Base-by-base conservation (phyloP, 2,888 invertebrate species). In the Oscheius myriophilus region DNA sequence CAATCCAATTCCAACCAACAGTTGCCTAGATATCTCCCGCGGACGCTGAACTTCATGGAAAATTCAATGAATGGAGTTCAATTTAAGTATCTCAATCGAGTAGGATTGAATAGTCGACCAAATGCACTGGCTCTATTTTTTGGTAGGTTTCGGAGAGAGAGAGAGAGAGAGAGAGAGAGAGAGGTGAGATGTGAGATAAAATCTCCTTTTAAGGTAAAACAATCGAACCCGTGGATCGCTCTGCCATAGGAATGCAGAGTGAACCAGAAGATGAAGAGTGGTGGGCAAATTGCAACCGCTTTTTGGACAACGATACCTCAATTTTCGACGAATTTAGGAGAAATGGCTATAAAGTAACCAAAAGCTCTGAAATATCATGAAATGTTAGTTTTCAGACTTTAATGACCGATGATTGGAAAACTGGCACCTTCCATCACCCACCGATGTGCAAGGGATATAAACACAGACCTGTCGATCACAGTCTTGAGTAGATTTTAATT, bases 321-420 rank as follows among this genome's bases (percentile, higher is more conserved):
- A 46, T 46, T 12, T 46, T 46, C 12, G 46, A 46, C 14, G 46
- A 46, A 14, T 46, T 46, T 21, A 46, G 46, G 1, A 21, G 21
- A 18, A 7, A 46, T 46, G 46, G 46, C 4, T 46, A 46, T 12
- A 46, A 46, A n/a, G n/a, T n/a, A n/a, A n/a, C n/a, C n/a, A n/a
- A n/a, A n/a, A n/a, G n/a, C n/a, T n/a, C n/a, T n/a, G n/a, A n/a
- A n/a, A n/a, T n/a, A n/a, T n/a, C n/a, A n/a, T n/a, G n/a, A n/a
- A n/a, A n/a, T n/a, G n/a, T n/a, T n/a, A n/a, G n/a, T n/a, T n/a
- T n/a, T n/a, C 46, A 51, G 52, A 58, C 67, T 0, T 18, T 67
- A 41, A 46, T 67, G 49, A 58, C 67, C n/a, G 67, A 67, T 12
- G 67, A 67, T 57, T 67, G 57, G 59, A 51, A 39, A 6, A n/a